Base-by-base conservation (phyloP, 2,113 vertebrate species). In the Pomatostomus ruficeps region DNA sequence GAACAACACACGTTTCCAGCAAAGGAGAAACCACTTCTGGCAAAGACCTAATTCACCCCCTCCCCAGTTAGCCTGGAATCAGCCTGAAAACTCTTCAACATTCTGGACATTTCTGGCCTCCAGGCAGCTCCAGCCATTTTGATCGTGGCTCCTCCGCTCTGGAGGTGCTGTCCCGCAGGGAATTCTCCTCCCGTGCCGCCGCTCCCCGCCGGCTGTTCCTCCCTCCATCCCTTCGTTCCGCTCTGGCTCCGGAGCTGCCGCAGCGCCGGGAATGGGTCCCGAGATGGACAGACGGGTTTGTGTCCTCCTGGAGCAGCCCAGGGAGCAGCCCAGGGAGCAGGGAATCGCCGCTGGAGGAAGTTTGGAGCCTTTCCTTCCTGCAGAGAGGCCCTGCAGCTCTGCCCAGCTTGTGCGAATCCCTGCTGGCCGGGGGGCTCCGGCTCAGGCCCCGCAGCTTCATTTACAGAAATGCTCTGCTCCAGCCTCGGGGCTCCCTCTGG, bases 81-180 rank as follows among this genome's bases (percentile, higher is more conserved):
- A 85, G 29, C n/a, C 61, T 54, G 28, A 21, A 79, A 75, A 49
- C 43, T 10, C 40, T 11, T 5, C 21, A 65, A 48, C 10, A 25
- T 45, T 43, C n/a, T 12, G 40, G 46, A 10, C 40, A 29, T 67
- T 70, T 62, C 48, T 46, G 85, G 57, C 29, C 51, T 48, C 11
- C 3, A 0, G 23, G 5, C 51, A 81, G 35, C 28, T 76, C n/a
- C 54, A 72, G 31, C 12, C 46, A 12, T 29, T 55, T 25, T 40
- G 48, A 36, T 46, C 17, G 20, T 0, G 2, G 12, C 20, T 74
- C 2, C 68, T 74, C 49, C 0, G 1, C 4, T 21, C 48, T 78
- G 73, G 58, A 77, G 57, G 35, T 51, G 46, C 8, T 42, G n/a
- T n/a, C 61, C 2, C 9, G 18, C 22, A 2, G 54, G 54, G 33